Evolutionary conservation across 2,888 invertebrate genomes (phyloP).

Genomic region (Dorcus hopei): DNA sequence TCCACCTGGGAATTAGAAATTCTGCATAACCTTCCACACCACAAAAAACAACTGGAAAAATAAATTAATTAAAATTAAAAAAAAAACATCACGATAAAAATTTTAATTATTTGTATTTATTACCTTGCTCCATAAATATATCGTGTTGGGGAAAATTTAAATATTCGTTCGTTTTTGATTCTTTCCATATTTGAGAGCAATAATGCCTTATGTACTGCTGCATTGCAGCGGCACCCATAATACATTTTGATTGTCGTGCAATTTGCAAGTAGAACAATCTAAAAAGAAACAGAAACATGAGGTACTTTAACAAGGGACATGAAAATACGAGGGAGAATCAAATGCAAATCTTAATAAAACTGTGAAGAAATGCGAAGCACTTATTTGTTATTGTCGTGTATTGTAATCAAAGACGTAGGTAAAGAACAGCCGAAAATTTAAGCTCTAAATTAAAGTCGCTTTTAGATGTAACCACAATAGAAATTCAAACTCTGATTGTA

Average conservation of each 20-base stretch:
- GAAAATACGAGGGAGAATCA: no score
- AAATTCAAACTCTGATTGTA: no score
- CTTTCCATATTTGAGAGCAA: slow-evolving; percentile 36
- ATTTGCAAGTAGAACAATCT: slow-evolving; percentile 36
- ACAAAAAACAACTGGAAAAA: slow-evolving; percentile 48
- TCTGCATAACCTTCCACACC: slow-evolving; percentile 51
- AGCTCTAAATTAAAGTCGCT: no score
- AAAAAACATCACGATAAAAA: neutral
- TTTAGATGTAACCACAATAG: no score
- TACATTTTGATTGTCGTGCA: slow-evolving; percentile 17
- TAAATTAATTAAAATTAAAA: neutral
- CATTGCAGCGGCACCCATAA: neutral
- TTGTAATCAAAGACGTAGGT: no score
- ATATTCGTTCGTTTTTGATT: slow-evolving; percentile 34
- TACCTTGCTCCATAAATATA: slow-evolving; percentile 40
- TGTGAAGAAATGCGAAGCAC: no score
- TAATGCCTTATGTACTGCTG: slow-evolving; percentile 21
- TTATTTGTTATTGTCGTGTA: no score
- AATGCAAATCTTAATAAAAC: no score
- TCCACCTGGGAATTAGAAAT: slow-evolving; percentile 44
- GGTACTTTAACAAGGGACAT: no score
- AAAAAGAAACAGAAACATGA: neutral
- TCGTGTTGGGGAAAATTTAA: slow-evolving; percentile 36
- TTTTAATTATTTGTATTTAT: neutral
- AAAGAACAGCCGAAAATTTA: no score